A percentile compares a stretch with the other conserved stretches of the same genome.
Conservation (phyloP, 2,888 invertebrate species). For the Philonicus albiceps region DNA sequence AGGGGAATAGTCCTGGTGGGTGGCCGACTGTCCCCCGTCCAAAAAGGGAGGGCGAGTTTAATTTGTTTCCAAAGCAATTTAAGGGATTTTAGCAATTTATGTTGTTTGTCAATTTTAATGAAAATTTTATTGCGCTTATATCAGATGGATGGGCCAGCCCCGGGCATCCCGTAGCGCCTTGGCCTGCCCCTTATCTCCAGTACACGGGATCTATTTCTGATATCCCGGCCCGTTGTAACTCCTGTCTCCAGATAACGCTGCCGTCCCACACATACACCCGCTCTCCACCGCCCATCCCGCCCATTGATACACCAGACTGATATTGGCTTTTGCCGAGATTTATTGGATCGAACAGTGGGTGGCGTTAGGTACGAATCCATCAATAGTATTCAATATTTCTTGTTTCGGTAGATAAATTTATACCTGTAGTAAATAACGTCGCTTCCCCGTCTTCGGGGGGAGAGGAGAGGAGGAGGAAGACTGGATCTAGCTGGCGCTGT, state of each 20-base stretch:
- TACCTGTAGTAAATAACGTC: constrained; percentile 33
- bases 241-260: constrained; percentile 20
- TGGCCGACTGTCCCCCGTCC: background rate
- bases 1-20: background rate
- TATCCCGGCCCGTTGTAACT: background rate
- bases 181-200: background rate
- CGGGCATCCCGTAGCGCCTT: background rate
- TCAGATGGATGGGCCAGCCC: constrained; percentile 45
- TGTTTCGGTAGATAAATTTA: constrained; percentile 37
- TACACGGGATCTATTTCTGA: constrained; percentile 27
- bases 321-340: constrained; percentile 42
- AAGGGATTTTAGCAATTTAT: constrained; percentile 54
- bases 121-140: constrained; percentile 52
- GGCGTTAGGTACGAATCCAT: constrained; percentile 36
- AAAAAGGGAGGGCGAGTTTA: constrained; percentile 48
- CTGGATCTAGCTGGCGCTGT: background rate
- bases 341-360: constrained; percentile 41
- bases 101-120: constrained; percentile 54
- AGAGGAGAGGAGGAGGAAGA: background rate
- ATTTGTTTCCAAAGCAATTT: constrained; percentile 54
- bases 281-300: background rate
- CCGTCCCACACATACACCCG: background rate
- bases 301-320: constrained; percentile 10
- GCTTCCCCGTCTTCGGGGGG: background rate
- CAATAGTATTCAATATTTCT: constrained; percentile 41